A percentile compares a stretch with the other conserved stretches of the same genome.
These are phyloP conservation scores for Hypolimnas misippus DNA, from an alignment of 2,888 invertebrate species.

Conservation along the genomic window DNA sequence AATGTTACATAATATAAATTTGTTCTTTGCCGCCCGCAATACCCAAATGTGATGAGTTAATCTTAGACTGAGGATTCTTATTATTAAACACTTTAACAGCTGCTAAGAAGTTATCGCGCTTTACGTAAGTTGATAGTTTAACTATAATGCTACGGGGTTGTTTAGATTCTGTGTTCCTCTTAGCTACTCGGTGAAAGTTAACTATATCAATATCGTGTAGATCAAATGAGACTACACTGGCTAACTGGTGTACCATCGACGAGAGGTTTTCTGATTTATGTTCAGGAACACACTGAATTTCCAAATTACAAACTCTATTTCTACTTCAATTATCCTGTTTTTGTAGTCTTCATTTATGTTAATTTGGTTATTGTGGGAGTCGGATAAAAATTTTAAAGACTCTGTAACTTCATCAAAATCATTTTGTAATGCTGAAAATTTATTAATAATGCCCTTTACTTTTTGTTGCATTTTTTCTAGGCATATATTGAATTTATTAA, in stretches of 20 bases:
- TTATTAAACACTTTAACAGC: no score
- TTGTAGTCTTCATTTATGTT: neutral
- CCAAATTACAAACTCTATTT: constrained; percentile 2
- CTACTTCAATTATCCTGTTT: neutral
- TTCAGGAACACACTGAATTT: constrained; percentile 2
- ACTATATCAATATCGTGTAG: constrained; percentile 36
- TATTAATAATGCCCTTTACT: constrained; percentile 9
- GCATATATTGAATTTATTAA: constrained; percentile 13
- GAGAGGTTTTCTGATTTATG: neutral
- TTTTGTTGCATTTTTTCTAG: constrained; percentile 9
- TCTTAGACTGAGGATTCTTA: no score
- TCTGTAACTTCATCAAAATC: neutral
- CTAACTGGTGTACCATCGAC: neutral
- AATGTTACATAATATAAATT: no score
- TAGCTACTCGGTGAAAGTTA: no score
- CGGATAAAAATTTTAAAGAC: neutral
- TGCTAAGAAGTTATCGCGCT: no score
- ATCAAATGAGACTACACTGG: constrained; percentile 37
- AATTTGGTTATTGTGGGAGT: no score
- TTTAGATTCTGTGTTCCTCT: no score
- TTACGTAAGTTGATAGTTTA: no score
- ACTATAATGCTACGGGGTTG: no score
- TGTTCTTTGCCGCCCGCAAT: no score
- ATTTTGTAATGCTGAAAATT: constrained; percentile 4
- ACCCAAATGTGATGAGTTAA: no score